phyloP scores from a whole-genome alignment of 2,797 vertebrate genomes.

The Etheostoma perlongum region DNA sequence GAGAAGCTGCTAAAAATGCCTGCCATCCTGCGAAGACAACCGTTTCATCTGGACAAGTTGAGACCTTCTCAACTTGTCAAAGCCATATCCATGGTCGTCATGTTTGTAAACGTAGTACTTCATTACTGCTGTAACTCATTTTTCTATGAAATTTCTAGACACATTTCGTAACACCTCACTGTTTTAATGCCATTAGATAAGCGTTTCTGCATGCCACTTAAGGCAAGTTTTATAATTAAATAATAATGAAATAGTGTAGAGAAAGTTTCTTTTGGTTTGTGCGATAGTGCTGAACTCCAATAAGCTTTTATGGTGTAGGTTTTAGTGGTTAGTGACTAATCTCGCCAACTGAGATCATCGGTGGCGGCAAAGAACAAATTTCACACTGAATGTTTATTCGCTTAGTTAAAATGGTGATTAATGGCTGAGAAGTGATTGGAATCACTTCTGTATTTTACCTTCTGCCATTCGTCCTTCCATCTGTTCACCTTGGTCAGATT shows the following conservation, averaged over 20 bases:
- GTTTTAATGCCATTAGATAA: conserved; percentile 11
- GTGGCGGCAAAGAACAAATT: conserved; percentile 20
- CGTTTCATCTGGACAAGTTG: conserved; percentile 19
- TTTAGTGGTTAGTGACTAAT: conserved; percentile 32
- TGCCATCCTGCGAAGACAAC: conserved; percentile 32
- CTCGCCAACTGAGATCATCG: conserved; percentile 17
- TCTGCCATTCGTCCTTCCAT: conserved; percentile 46
- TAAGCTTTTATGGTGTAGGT: conserved; percentile 31
- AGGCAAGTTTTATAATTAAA: conserved; percentile 32
- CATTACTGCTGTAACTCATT: conserved; percentile 43
- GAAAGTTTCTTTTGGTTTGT: conserved; percentile 44
- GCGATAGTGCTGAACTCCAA: conserved; percentile 25
- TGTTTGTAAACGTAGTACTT: conserved; percentile 41
- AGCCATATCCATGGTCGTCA: conserved; percentile 47
- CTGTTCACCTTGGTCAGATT: conserved; percentile 26
- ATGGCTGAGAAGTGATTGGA: neutral
- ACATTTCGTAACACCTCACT: conserved; percentile 41
- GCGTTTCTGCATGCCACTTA: conserved; percentile 57
- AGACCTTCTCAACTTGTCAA: conserved; percentile 27
- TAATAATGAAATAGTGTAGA: conserved; percentile 20
- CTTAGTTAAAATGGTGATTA: conserved; percentile 1
- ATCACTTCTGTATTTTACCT: conserved; percentile 28
- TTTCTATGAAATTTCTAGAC: conserved; percentile 68
- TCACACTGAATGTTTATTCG: conserved; percentile 45
- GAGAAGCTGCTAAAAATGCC: conserved; percentile 38